These are phyloP conservation scores for Procambarus clarkii DNA, from an alignment of 1,140 invertebrate genomes.

Conservation along the genomic window DNA sequence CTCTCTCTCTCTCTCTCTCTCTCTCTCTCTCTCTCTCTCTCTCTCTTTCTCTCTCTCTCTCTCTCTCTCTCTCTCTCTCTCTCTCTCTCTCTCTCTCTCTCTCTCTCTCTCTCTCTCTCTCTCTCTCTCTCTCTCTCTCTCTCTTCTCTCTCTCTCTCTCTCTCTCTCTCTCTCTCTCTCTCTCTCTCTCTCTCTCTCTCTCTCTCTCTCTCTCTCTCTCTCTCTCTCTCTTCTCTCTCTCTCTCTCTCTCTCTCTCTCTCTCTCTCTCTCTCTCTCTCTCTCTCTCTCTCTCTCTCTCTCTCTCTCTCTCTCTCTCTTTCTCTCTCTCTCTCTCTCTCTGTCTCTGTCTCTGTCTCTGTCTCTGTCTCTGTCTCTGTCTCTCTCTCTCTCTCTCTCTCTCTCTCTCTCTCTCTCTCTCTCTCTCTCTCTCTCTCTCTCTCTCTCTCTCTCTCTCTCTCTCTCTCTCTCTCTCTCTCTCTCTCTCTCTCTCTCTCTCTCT, in stretches of 20 bases:
- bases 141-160: too few relatives aligned
- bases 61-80: slow-evolving; percentile 23
- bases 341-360: too few relatives aligned
- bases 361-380: not conserved
- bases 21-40: too few relatives aligned
- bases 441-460: not conserved
- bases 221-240: not conserved
- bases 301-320: not conserved
- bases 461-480: not conserved
- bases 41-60: slow-evolving; percentile 14
- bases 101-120: too few relatives aligned
- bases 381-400: not conserved
- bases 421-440: not conserved
- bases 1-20: too few relatives aligned
- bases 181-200: not conserved
- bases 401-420: not conserved
- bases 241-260: too few relatives aligned
- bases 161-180: too few relatives aligned
- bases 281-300: not conserved
- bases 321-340: not conserved
- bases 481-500: not conserved
- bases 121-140: too few relatives aligned
- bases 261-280: too few relatives aligned
- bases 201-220: not conserved
- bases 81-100: not conserved